Conservation (phyloP, 30 jellyfish, hydroid and myxozoan genomes). For the Mastigias papua region DNA sequence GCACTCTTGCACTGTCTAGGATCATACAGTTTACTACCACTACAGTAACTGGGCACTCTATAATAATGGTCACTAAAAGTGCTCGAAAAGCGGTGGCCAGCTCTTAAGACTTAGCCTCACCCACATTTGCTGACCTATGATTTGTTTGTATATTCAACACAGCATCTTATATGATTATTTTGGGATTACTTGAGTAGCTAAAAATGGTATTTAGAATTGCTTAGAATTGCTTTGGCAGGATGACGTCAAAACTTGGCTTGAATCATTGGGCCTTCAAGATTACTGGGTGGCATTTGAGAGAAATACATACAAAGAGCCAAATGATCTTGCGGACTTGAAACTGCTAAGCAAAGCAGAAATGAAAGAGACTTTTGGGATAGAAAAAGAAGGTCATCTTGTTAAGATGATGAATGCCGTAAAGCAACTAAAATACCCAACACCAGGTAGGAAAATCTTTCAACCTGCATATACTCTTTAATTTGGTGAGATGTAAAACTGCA, state of each 20-base stretch:
- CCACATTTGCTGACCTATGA: too few species aligned
- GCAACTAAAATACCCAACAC: conserved; percentile 88
- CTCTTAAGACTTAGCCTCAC: too few species aligned
- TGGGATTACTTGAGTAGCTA: not conserved
- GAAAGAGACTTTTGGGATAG: conserved; percentile 59
- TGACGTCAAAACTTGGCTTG: conserved; percentile 90
- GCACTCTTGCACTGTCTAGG: too few species aligned
- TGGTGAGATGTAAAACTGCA: too few species aligned
- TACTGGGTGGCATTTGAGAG: conserved; percentile 84
- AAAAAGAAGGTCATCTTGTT: conserved; percentile 89
- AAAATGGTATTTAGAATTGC: not conserved
- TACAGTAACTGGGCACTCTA: too few species aligned
- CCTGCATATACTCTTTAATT: too few species aligned
- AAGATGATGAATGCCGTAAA: conserved; percentile 75
- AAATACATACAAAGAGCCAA: conserved; percentile 90
- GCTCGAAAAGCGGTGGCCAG: too few species aligned
- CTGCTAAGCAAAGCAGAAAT: conserved; percentile 72
- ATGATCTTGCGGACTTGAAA: conserved; percentile 92
- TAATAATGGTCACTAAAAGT: too few species aligned
- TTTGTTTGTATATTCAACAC: too few species aligned
- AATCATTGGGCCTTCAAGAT: conserved; percentile 79
- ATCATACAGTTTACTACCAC: too few species aligned
- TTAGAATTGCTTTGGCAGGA: conserved; percentile 56
- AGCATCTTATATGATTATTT: too few species aligned
- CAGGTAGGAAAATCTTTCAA: conserved; percentile 54